Evolutionary conservation across 2,797 vertebrate species (phyloP).

Genomic region (Austrolebias charrua): DNA sequence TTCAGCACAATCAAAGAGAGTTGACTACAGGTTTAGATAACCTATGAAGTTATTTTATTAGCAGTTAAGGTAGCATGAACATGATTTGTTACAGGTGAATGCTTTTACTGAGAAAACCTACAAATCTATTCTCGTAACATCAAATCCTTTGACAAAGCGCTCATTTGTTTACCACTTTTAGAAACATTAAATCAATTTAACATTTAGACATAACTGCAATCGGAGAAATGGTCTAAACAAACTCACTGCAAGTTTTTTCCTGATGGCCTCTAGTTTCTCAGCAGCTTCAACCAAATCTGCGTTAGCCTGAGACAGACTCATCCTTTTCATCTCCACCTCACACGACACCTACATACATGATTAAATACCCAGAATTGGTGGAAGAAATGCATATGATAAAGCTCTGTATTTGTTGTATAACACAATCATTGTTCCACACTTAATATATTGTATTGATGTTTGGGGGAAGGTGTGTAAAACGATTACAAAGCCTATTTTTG

Average conservation of each 20-base stretch:
- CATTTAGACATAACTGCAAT: background rate
- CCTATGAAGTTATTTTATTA: no score
- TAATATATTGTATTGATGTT: no score
- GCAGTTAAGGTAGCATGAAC: no score
- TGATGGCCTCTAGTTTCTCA: constrained; percentile 79
- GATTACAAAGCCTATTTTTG: no score
- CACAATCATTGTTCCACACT: no score
- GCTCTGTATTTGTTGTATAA: no score
- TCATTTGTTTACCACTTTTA: background rate
- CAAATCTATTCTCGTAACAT: no score
- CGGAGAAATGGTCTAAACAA: background rate
- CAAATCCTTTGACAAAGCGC: no score
- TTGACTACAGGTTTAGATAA: background rate
- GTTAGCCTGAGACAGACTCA: constrained; percentile 80
- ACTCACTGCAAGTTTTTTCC: constrained; percentile 79
- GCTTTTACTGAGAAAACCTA: no score
- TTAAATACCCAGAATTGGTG: background rate
- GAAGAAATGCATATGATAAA: no score
- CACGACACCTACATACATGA: constrained; percentile 66
- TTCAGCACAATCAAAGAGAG: background rate
- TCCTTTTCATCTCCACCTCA: constrained; percentile 80
- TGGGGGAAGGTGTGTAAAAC: no score
- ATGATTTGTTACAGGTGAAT: no score
- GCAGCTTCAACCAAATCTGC: constrained; percentile 79
- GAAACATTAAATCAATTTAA: background rate